Percentiles rank a stretch among this genome's conserved stretches.
Evolutionary conservation across 2,113 vertebrate species (phyloP).

Genomic region (Pogona vitticeps): DNA sequence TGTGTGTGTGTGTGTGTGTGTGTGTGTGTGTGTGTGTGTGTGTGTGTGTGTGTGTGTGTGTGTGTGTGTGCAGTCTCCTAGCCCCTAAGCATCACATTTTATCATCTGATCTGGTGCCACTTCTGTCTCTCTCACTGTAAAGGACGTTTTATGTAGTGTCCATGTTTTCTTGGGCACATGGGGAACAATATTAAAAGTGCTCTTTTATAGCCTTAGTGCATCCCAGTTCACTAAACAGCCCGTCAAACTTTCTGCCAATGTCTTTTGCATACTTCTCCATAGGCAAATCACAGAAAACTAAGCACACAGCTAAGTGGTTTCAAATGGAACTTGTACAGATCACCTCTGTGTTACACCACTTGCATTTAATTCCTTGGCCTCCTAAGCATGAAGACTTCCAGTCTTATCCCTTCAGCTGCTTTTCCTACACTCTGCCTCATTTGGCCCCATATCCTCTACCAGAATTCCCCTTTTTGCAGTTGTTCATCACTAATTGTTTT

Average conservation of each 20-base stretch:
- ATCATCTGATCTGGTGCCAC: slow-evolving; percentile 4
- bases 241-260: slow-evolving; percentile 29
- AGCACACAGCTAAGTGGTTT: background rate
- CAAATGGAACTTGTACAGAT: background rate
- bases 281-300: background rate
- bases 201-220: slow-evolving; percentile 5
- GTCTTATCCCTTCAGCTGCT: background rate
- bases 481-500: background rate
- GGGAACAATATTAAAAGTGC: slow-evolving; percentile 21
- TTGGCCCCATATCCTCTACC: background rate
- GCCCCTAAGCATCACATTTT: slow-evolving; percentile 2
- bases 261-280: slow-evolving; percentile 23
- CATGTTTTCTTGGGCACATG: slow-evolving; percentile 6
- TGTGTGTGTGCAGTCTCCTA: background rate
- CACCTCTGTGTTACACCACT: background rate
- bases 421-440: background rate
- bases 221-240: slow-evolving; percentile 30
- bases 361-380: background rate
- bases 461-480: background rate
- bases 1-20: too few species aligned
- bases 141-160: background rate
- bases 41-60: too few species aligned
- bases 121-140: slow-evolving; percentile 17
- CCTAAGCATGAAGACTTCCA: background rate
- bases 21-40: too few species aligned